Conservation (phyloP, 2,888 invertebrate species). For the Polylopha cassiicola region DNA sequence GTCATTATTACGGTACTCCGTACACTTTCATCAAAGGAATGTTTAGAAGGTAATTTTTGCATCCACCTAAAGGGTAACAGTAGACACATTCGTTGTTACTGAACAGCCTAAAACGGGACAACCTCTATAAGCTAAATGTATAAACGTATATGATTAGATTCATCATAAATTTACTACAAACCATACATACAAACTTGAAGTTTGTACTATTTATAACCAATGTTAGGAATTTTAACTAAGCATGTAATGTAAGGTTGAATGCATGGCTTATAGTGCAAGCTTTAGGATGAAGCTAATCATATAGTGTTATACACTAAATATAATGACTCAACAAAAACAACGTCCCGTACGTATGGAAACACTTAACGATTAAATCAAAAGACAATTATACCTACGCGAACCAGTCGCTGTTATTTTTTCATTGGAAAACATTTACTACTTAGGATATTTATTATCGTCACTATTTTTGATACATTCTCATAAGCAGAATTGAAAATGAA, state of each 20-base stretch:
- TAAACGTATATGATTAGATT: too few relatives aligned
- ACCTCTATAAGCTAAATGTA: constrained; percentile 39
- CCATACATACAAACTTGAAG: too few relatives aligned
- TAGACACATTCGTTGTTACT: constrained; percentile 69
- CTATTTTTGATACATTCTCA: constrained; percentile 20
- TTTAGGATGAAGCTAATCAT: too few relatives aligned
- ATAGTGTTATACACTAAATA: too few relatives aligned
- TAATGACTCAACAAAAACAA: constrained; percentile 33
- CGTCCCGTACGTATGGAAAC: constrained; percentile 27
- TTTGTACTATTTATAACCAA: too few relatives aligned
- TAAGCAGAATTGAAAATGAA: constrained; percentile 18
- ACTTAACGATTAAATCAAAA: constrained; percentile 34
- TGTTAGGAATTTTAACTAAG: too few relatives aligned
- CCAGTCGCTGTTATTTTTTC: constrained; percentile 50
- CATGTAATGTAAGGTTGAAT: too few relatives aligned
- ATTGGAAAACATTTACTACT: constrained; percentile 43
- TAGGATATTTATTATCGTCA: constrained; percentile 30
- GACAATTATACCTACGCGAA: constrained; percentile 40
- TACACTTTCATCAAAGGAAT: constrained; percentile 15
- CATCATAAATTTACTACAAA: too few relatives aligned
- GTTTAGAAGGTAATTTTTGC: constrained; percentile 24
- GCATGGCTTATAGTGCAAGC: too few relatives aligned
- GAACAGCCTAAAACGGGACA: constrained; percentile 68
- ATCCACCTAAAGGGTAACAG: constrained; percentile 45
- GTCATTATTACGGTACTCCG: too few relatives aligned